A percentile compares a stretch with the other conserved stretches of the same genome.
These are phyloP conservation scores for Thysanoteuthis rhombus DNA, from an alignment of 2,888 invertebrate genomes.

Conservation along the genomic window DNA sequence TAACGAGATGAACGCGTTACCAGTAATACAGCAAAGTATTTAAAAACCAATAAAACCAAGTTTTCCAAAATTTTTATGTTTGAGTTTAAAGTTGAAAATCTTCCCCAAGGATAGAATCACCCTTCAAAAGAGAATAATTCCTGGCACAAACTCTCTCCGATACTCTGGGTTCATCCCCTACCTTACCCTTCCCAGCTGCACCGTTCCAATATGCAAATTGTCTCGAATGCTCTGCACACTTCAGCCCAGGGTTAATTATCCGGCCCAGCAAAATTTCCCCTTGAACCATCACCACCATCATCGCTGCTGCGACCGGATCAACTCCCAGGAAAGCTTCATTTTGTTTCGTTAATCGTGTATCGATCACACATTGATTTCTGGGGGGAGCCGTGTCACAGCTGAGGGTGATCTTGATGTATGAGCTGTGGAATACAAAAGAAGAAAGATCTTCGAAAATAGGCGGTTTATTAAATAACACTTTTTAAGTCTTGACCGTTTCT, in stretches of 20 bases:
- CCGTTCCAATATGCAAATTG: not conserved
- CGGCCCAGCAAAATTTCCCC: not conserved
- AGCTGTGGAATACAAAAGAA: not conserved
- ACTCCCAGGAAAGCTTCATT: not conserved
- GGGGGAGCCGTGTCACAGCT: not conserved
- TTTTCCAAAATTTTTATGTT: too few species aligned
- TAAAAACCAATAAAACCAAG: too few species aligned
- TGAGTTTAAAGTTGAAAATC: too few species aligned
- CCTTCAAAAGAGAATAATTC: too few species aligned
- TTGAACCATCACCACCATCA: not conserved
- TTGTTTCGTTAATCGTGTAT: not conserved
- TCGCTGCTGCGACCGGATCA: not conserved
- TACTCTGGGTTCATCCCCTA: too few species aligned
- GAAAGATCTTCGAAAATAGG: not conserved
- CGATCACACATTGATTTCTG: not conserved
- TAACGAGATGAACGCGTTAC: too few species aligned
- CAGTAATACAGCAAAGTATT: too few species aligned
- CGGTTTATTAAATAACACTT: not conserved
- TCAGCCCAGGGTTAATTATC: not conserved
- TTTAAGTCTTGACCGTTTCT: not conserved
- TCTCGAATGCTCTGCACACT: not conserved
- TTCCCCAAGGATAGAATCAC: too few species aligned
- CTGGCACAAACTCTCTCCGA: too few species aligned
- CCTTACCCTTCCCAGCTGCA: not conserved
- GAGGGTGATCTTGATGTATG: not conserved